Conservation (phyloP, 2,888 invertebrate species). For the Timandra comae region DNA sequence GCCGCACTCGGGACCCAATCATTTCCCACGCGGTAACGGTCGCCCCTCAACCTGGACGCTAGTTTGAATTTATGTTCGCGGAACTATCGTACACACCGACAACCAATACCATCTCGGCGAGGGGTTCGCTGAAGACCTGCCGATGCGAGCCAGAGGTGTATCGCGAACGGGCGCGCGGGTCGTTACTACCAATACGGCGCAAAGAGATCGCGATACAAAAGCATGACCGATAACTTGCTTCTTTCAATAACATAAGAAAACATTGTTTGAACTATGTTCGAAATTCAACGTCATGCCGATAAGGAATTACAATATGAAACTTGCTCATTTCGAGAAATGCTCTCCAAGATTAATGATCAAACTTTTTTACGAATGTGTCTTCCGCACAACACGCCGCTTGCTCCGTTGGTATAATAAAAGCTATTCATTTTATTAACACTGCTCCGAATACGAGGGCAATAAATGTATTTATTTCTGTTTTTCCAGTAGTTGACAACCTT, state of each 20-base stretch:
- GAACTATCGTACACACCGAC: conserved; percentile 42
- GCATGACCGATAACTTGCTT: conserved; percentile 70
- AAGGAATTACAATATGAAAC: conserved; percentile 21
- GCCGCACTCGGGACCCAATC: conserved; percentile 57
- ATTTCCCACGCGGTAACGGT: conserved; percentile 76
- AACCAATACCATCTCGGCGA: conserved; percentile 48
- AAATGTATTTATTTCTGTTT: conserved; percentile 32
- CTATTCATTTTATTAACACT: conserved; percentile 27
- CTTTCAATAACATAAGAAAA: conserved; percentile 67
- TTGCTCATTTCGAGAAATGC: conserved; percentile 4
- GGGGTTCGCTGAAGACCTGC: conserved; percentile 36
- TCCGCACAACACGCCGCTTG: conserved; percentile 10
- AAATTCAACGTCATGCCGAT: conserved; percentile 54
- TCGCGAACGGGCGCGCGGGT: conserved; percentile 34
- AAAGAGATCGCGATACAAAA: conserved; percentile 68
- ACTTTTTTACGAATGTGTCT: conserved; percentile 6
- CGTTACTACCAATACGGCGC: conserved; percentile 42
- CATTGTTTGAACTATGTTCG: conserved; percentile 63
- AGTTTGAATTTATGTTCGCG: conserved; percentile 64
- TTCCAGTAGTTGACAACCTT: conserved; percentile 26
- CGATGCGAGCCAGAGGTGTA: conserved; percentile 49
- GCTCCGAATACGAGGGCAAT: conserved; percentile 26
- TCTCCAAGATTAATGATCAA: conserved; percentile 18
- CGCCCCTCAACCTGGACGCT: conserved; percentile 58
- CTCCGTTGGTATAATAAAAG: conserved; percentile 18